Evolutionary conservation across 2,797 vertebrate species (phyloP).

Genomic region (Peromyscus nudipes): DNA sequence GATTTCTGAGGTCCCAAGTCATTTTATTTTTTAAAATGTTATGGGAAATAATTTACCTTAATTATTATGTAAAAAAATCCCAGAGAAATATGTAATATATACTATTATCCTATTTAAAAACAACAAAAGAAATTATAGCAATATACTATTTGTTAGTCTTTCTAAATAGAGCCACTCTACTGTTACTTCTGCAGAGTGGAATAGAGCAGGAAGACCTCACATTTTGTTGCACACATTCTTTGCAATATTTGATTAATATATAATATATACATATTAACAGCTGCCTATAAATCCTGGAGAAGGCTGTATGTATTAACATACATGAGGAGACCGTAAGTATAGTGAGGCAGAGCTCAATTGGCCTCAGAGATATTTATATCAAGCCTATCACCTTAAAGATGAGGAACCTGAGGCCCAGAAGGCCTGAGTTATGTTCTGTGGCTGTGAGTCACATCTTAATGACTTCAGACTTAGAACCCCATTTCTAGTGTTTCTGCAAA

Average conservation of each 20-base stretch:
- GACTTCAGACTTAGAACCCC: conserved; percentile 25
- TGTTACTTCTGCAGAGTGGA: neutral
- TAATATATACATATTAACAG: neutral
- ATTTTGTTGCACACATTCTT: neutral
- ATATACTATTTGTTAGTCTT: neutral
- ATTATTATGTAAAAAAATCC: conserved; percentile 37
- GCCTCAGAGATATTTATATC: neutral
- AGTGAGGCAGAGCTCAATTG: neutral
- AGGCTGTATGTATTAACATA: neutral
- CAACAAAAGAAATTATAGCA: neutral
- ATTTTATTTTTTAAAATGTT: neutral
- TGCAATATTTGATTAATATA: neutral
- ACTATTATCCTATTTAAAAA: neutral
- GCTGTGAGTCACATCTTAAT: neutral
- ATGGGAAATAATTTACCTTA: neutral
- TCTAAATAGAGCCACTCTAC: neutral
- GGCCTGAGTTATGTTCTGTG: neutral
- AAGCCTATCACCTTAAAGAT: neutral
- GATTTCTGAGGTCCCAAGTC: neutral
- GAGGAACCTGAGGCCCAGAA: neutral
- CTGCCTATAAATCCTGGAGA: neutral
- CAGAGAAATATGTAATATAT: conserved; percentile 15
- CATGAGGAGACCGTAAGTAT: neutral
- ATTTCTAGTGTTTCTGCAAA: conserved; percentile 24
- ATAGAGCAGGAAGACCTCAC: neutral